Conservation (phyloP, 2,797 vertebrate species). For the Sphenopsis melanotis region DNA sequence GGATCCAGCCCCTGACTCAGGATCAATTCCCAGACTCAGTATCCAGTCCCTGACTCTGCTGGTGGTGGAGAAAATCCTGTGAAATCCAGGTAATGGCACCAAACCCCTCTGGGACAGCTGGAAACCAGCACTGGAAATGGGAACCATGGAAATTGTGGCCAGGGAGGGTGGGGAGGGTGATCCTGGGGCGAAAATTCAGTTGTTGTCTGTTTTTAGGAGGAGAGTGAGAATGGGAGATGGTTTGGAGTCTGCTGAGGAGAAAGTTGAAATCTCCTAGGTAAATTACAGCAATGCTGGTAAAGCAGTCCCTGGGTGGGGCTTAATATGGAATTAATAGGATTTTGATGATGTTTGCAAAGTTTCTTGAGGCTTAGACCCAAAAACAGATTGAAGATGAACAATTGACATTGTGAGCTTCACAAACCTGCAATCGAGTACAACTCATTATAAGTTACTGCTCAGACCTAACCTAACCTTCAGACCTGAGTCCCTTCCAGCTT, state of each 20-base stretch:
- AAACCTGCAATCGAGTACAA: not conserved
- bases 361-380: not conserved
- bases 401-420: not conserved
- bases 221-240: not conserved
- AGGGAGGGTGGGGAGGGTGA: constrained; percentile 73
- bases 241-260: not conserved
- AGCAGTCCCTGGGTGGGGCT: too few species aligned
- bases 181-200: constrained; percentile 56
- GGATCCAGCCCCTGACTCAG: too few species aligned
- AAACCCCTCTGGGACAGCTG: not conserved
- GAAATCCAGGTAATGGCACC: not conserved
- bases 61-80: not conserved
- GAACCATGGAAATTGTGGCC: not conserved
- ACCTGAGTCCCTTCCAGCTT: not conserved
- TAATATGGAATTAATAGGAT: not conserved
- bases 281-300: not conserved
- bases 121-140: not conserved
- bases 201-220: not conserved
- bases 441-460: not conserved
- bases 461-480: not conserved
- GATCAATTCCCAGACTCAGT: not conserved
- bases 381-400: not conserved
- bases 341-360: not conserved
- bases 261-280: accelerated
- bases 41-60: not conserved